phyloP scores from a whole-genome alignment of 2,888 invertebrate genomes.

The Rotaria sp. region DNA sequence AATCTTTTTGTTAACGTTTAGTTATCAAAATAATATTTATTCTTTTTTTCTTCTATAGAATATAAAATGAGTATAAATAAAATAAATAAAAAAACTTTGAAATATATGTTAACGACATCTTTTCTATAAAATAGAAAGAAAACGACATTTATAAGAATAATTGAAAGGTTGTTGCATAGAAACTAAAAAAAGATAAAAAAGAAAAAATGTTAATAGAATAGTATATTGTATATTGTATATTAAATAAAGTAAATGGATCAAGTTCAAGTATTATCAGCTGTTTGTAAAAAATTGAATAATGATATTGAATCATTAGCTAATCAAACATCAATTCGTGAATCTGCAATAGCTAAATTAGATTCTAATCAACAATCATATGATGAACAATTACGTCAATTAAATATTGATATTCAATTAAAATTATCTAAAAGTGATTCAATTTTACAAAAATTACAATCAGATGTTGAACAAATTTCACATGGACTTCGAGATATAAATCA shows the following conservation, averaged over 20 bases:
- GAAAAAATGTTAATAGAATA: background rate
- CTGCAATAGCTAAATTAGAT: background rate
- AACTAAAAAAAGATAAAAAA: background rate
- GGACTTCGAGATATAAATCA: conserved; percentile 24
- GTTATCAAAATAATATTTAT: too few relatives aligned
- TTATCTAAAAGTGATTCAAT: conserved; percentile 24
- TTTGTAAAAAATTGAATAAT: conserved; percentile 39
- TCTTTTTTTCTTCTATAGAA: too few relatives aligned
- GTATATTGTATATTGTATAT: background rate
- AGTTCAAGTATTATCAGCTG: conserved; percentile 32
- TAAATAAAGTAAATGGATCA: background rate
- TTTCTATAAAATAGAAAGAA: background rate
- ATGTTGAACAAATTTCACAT: conserved; percentile 17
- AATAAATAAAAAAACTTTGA: background rate
- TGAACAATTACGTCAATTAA: conserved; percentile 26
- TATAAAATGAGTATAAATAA: too few relatives aligned
- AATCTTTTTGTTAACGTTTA: too few relatives aligned
- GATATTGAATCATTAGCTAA: conserved; percentile 35
- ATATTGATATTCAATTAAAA: conserved; percentile 39
- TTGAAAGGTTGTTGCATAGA: background rate
- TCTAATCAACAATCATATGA: background rate
- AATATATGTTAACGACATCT: background rate
- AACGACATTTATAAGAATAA: too few relatives aligned
- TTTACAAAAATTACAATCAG: conserved; percentile 32
- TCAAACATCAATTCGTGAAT: conserved; percentile 3